These are phyloP conservation scores for Protophormia terraenovae DNA, from an alignment of 2,888 invertebrate species.

Conservation along the genomic window DNA sequence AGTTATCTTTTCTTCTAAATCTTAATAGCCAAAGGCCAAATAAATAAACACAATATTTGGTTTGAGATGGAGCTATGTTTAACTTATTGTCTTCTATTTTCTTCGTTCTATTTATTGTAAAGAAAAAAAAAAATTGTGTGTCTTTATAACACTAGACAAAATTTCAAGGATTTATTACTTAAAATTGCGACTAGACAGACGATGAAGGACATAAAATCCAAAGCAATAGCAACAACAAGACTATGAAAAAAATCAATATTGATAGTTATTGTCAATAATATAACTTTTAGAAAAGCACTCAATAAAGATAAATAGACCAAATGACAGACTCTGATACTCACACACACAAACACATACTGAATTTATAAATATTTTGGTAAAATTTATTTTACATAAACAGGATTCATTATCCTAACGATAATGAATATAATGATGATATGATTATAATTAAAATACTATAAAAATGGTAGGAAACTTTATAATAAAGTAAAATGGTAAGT, in stretches of 20 bases:
- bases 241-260: conserved; percentile 12
- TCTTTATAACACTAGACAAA: neutral
- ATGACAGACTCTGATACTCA: neutral
- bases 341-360: neutral
- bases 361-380: neutral
- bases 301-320: neutral
- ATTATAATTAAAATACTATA: neutral
- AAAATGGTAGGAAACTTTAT: too few relatives aligned
- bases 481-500: too few relatives aligned
- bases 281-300: neutral
- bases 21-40: neutral
- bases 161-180: conserved; percentile 16
- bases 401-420: neutral
- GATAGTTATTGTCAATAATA: neutral
- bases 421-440: neutral
- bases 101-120: neutral
- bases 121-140: neutral
- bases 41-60: neutral
- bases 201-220: neutral
- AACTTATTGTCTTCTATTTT: too few relatives aligned
- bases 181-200: neutral
- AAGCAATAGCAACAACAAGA: neutral
- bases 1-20: neutral
- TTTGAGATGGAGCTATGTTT: neutral
- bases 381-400: neutral